phyloP scores from a whole-genome alignment of 2,888 invertebrate genomes.

The Meliscaeva auricollis region DNA sequence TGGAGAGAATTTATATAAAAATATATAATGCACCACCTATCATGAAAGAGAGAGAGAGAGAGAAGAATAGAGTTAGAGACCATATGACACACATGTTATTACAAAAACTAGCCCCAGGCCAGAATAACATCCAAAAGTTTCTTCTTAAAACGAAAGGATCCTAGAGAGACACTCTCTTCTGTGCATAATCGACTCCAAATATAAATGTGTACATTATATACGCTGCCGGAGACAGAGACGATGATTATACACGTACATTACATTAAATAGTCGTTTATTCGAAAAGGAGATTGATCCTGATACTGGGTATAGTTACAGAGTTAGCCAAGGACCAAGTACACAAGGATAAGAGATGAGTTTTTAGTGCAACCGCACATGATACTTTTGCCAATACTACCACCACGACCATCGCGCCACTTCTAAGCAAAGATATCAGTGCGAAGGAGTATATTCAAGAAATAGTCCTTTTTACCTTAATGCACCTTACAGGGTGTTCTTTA shows the following conservation, averaged over 20 bases:
- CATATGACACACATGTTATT: constrained; percentile 67
- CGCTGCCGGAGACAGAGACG: constrained; percentile 53
- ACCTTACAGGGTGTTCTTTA: constrained; percentile 13
- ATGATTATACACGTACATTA: constrained; percentile 72
- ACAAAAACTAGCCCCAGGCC: constrained; percentile 66
- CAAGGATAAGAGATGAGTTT: constrained; percentile 30
- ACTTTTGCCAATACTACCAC: background rate
- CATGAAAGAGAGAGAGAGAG: background rate
- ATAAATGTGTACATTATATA: background rate
- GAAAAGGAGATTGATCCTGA: constrained; percentile 67
- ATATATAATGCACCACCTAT: background rate
- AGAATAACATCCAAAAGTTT: constrained; percentile 67
- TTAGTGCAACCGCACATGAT: constrained; percentile 26
- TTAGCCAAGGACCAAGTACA: constrained; percentile 5
- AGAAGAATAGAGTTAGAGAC: background rate
- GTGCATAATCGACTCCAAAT: constrained; percentile 61
- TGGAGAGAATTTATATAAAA: constrained; percentile 24
- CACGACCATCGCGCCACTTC: background rate
- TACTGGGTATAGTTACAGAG: constrained; percentile 23
- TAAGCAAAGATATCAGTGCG: background rate
- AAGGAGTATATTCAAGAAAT: constrained; percentile 45
- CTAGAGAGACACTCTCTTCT: background rate
- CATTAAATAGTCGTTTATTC: constrained; percentile 76
- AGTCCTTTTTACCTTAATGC: background rate
- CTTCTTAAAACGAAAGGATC: constrained; percentile 27